phyloP scores from a whole-genome alignment of 1,140 invertebrate species.

The Manduca sexta region DNA sequence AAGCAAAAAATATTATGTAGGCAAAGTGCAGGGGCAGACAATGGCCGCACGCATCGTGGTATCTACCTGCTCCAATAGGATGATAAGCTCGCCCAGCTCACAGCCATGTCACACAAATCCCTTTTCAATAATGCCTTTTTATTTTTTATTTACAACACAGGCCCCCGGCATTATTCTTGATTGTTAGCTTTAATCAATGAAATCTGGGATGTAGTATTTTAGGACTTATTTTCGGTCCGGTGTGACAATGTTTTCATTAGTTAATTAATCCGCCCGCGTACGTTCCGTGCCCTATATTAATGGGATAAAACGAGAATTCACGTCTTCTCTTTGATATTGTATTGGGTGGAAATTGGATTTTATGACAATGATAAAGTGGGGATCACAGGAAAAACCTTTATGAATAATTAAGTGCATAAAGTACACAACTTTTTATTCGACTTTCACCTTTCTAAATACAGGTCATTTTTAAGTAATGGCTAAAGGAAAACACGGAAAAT shows the following conservation, averaged over 20 bases:
- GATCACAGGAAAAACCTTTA: not conserved
- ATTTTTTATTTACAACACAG: constrained; percentile 6
- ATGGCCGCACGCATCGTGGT: not conserved
- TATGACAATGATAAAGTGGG: not conserved
- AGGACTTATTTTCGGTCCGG: constrained; percentile 1
- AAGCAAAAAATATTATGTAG: no score
- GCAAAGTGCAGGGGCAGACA: no score
- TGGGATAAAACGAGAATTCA: no score
- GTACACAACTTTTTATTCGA: constrained; percentile 6
- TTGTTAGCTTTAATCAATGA: constrained; percentile 9
- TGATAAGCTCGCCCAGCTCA: constrained; percentile 8
- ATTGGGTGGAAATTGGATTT: no score
- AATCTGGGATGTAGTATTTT: constrained; percentile 8
- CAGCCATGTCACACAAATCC: constrained; percentile 10
- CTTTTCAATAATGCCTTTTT: constrained; percentile 9
- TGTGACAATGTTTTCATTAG: not conserved
- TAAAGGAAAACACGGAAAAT: no score
- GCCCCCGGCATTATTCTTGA: constrained; percentile 1
- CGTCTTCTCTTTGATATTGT: no score
- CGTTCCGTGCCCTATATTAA: no score
- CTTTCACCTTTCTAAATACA: not conserved
- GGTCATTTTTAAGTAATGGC: constrained; percentile 8
- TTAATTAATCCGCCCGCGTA: constrained; percentile 1
- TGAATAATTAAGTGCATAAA: constrained; percentile 8
- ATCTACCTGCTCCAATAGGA: constrained; percentile 3